Percentiles rank a stretch among this genome's conserved stretches.
These are phyloP conservation scores for Oophaga sylvatica DNA, from an alignment of 2,797 vertebrate genomes.

Conservation along the genomic window DNA sequence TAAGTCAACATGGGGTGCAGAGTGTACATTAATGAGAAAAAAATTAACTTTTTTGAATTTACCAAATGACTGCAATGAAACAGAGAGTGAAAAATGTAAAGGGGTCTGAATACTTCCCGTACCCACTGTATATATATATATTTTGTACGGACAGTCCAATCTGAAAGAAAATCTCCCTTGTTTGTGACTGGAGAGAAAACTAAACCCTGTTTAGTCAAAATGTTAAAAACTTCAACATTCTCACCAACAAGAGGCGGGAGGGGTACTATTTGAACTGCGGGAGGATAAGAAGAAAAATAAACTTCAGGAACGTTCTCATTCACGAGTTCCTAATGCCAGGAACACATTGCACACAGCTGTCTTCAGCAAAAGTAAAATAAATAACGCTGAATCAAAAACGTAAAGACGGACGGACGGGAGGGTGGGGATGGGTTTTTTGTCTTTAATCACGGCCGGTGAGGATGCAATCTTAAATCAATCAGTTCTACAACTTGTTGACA, in stretches of 20 bases:
- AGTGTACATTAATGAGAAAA: too few relatives aligned
- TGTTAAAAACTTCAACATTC: slow-evolving; percentile 61
- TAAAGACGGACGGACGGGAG: slow-evolving; percentile 47
- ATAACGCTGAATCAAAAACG: slow-evolving; percentile 75
- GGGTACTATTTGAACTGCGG: slow-evolving; percentile 50
- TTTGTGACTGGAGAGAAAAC: slow-evolving; percentile 58
- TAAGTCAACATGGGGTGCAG: too few relatives aligned
- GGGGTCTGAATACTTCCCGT: too few relatives aligned
- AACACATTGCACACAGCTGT: slow-evolving; percentile 85
- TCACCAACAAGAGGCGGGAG: slow-evolving; percentile 7
- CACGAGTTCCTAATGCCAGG: slow-evolving; percentile 67
- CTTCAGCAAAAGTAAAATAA: slow-evolving; percentile 75
- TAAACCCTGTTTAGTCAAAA: slow-evolving; percentile 64
- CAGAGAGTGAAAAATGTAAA: too few relatives aligned
- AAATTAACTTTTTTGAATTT: too few relatives aligned
- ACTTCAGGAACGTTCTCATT: slow-evolving; percentile 71
- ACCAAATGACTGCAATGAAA: too few relatives aligned
- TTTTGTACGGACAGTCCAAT: background rate
- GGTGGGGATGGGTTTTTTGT: slow-evolving; percentile 61
- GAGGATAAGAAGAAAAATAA: slow-evolving; percentile 81
- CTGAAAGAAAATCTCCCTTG: slow-evolving; percentile 46
- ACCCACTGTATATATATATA: too few relatives aligned
- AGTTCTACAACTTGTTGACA: slow-evolving; percentile 74
- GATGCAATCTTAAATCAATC: slow-evolving; percentile 77
- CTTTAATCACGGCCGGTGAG: slow-evolving; percentile 79